These are phyloP conservation scores for Parthenolecanium corni DNA, from an alignment of 2,888 invertebrate species.

Conservation along the genomic window DNA sequence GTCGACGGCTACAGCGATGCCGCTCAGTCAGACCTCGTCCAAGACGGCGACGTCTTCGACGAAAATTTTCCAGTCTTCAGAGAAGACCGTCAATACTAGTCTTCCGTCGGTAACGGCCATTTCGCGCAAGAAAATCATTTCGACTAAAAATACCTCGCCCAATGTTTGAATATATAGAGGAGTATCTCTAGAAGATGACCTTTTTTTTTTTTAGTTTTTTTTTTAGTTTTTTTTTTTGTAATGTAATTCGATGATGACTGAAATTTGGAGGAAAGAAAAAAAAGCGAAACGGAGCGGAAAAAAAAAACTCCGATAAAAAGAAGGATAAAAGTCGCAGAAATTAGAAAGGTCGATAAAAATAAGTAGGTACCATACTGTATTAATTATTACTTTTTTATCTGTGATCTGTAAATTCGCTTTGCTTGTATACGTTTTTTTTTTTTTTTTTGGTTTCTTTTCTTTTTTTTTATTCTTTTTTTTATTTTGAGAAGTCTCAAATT, in stretches of 20 bases:
- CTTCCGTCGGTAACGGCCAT: constrained; percentile 20
- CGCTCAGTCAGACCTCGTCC: constrained; percentile 12
- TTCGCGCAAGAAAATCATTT: constrained; percentile 11
- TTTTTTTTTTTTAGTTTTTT: too few relatives aligned
- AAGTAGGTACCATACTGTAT: neutral
- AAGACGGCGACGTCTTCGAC: constrained; percentile 10
- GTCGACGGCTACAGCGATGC: constrained; percentile 14
- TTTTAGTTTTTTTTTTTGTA: too few relatives aligned
- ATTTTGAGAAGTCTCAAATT: neutral
- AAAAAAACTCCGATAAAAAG: too few relatives aligned
- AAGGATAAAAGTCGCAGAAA: too few relatives aligned
- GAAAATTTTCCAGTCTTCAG: constrained; percentile 15
- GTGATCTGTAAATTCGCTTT: constrained; percentile 27
- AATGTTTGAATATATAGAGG: too few relatives aligned
- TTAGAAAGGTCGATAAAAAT: too few relatives aligned
- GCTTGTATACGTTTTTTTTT: neutral
- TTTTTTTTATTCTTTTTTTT: neutral
- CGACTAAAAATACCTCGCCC: neutral
- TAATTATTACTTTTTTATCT: constrained; percentile 17
- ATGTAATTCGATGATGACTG: too few relatives aligned
- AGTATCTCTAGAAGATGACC: constrained; percentile 5
- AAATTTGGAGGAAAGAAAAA: too few relatives aligned
- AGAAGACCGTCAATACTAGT: constrained; percentile 19
- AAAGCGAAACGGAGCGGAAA: too few relatives aligned
- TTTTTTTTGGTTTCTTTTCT: neutral